Conservation (phyloP, 2,797 vertebrate genomes). For the Florisuga fusca region DNA sequence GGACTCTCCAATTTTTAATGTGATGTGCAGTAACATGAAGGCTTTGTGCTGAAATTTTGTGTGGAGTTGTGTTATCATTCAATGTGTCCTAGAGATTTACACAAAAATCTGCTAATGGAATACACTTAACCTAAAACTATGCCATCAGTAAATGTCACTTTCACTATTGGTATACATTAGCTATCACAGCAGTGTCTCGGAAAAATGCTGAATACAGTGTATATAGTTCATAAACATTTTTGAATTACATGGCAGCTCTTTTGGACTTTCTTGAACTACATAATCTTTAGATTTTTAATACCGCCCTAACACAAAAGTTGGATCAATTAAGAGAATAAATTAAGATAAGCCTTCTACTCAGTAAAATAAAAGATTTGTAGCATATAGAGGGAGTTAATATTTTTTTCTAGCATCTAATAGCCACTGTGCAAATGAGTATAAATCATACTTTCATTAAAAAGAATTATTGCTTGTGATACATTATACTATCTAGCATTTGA, state of each 20-base stretch:
- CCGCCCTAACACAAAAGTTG: not conserved
- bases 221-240: conserved; percentile 40
- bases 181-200: conserved; percentile 53
- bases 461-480: not conserved
- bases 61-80: conserved; percentile 38
- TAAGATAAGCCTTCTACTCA: not conserved
- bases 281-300: conserved; percentile 12
- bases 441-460: not conserved
- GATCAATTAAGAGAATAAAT: conserved; percentile 10
- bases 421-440: not conserved
- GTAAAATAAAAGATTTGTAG: not conserved
- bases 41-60: conserved; percentile 38
- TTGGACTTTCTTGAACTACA: conserved; percentile 24
- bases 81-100: conserved; percentile 39
- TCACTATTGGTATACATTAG: conserved; percentile 49
- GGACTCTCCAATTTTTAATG: not conserved
- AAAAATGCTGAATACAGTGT: not conserved
- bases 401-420: not conserved
- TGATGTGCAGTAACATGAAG: not conserved
- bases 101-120: conserved; percentile 61
- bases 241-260: conserved; percentile 37
- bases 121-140: conserved; percentile 58
- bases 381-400: not conserved
- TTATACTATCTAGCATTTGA: not conserved
- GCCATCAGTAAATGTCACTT: conserved; percentile 64